Percentiles rank a stretch among this genome's conserved stretches.
Evolutionary conservation across 2,888 invertebrate species (phyloP).

Genomic region (Phortica magna): DNA sequence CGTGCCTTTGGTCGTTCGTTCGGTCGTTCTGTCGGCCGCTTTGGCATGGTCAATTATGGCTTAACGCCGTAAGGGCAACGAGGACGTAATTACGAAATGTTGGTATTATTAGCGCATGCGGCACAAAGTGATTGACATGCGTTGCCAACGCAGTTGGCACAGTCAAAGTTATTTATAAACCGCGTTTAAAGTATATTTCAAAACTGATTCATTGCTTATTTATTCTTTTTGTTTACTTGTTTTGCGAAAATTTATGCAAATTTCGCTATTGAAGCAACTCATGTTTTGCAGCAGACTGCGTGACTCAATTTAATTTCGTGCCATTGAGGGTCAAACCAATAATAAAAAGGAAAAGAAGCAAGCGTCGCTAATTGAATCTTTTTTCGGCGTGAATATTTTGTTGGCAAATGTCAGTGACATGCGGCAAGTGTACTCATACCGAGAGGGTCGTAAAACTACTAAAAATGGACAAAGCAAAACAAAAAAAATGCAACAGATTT

Average conservation of each 20-base stretch:
- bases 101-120: conserved; percentile 10
- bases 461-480: too few species aligned
- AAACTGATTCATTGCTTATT: not conserved
- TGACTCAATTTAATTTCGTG: conserved; percentile 64
- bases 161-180: not conserved
- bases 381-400: conserved; percentile 10
- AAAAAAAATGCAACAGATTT: conserved; percentile 52
- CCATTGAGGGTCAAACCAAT: conserved; percentile 34
- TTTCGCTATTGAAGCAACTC: not conserved
- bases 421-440: not conserved
- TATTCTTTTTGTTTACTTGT: not conserved
- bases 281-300: conserved; percentile 42
- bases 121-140: conserved; percentile 41
- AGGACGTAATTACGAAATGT: not conserved
- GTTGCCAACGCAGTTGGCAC: conserved; percentile 53
- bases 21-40: not conserved
- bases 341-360: conserved; percentile 2
- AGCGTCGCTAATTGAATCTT: conserved; percentile 57
- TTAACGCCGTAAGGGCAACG: not conserved
- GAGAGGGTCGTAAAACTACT: not conserved
- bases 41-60: not conserved
- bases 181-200: not conserved
- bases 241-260: conserved; percentile 10
- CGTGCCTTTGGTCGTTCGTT: not conserved
- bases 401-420: conserved; percentile 37